Conservation (phyloP, 1,140 invertebrate genomes). For the Bombus waltoni region DNA sequence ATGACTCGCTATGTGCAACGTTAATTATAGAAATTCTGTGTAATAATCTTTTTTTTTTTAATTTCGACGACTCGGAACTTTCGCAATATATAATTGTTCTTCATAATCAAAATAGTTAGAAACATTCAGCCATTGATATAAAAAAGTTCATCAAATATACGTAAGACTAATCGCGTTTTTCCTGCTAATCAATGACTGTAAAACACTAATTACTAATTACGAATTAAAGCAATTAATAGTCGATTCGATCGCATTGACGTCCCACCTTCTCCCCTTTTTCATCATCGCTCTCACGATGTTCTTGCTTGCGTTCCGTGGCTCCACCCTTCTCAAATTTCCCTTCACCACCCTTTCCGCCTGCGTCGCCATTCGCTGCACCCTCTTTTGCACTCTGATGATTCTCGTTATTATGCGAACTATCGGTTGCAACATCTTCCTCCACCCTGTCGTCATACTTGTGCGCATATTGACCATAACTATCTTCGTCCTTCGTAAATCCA, state of each 20-base stretch:
- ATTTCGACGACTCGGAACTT: too few relatives aligned
- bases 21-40: too few relatives aligned
- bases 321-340: conserved; percentile 72
- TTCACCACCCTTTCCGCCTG: conserved; percentile 26
- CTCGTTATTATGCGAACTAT: conserved; percentile 38
- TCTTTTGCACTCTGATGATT: conserved; percentile 33
- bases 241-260: not conserved
- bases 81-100: too few relatives aligned
- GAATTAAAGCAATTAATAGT: not conserved
- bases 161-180: too few relatives aligned
- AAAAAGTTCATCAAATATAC: too few relatives aligned
- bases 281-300: conserved; percentile 69
- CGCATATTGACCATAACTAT: not conserved
- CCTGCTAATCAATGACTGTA: too few relatives aligned
- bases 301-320: conserved; percentile 70
- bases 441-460: not conserved
- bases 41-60: too few relatives aligned
- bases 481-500: not conserved
- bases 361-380: conserved; percentile 3
- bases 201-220: not conserved
- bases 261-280: conserved; percentile 76
- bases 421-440: not conserved
- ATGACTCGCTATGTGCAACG: too few relatives aligned
- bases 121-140: too few relatives aligned
- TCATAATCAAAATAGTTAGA: too few relatives aligned